phyloP scores from a whole-genome alignment of 2,797 vertebrate genomes.

The Eulemur mongoz region DNA sequence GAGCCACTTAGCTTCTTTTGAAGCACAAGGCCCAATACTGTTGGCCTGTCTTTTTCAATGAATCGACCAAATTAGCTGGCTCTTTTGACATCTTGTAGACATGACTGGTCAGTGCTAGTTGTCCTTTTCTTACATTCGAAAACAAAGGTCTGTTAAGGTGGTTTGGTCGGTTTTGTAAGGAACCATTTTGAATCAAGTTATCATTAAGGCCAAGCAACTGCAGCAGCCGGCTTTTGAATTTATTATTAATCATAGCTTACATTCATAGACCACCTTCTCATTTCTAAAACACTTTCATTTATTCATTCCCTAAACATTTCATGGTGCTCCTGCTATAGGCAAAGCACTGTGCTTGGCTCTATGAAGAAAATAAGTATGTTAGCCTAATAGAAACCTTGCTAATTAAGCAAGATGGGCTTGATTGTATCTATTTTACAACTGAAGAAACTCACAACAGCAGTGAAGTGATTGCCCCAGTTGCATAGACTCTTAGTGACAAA shows the following conservation, averaged over 20 bases:
- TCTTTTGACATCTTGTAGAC: slow-evolving; percentile 74
- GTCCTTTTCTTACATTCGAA: slow-evolving; percentile 67
- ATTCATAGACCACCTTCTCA: slow-evolving; percentile 9
- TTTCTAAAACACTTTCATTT: slow-evolving; percentile 44
- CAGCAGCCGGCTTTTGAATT: slow-evolving; percentile 57
- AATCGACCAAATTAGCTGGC: slow-evolving; percentile 75
- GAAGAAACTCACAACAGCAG: slow-evolving; percentile 44
- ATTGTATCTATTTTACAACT: slow-evolving; percentile 6
- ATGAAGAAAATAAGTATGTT: slow-evolving; percentile 24
- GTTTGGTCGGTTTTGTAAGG: slow-evolving; percentile 45
- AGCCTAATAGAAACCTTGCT: slow-evolving; percentile 22
- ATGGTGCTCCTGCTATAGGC: background rate
- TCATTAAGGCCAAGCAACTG: slow-evolving; percentile 1
- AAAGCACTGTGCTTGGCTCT: background rate
- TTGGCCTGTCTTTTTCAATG: slow-evolving; percentile 72
- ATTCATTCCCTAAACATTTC: slow-evolving; percentile 20
- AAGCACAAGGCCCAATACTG: slow-evolving; percentile 67
- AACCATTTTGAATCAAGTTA: slow-evolving; percentile 64
- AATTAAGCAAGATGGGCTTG: slow-evolving; percentile 11
- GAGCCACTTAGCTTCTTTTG: slow-evolving; percentile 77
- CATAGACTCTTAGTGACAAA: background rate
- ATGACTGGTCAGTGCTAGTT: slow-evolving; percentile 68
- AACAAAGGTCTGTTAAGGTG: slow-evolving; percentile 69
- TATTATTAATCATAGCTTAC: slow-evolving; percentile 62
- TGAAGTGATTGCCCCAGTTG: background rate